A percentile compares a stretch with the other conserved stretches of the same genome.
phyloP scores from a whole-genome alignment of 2,797 vertebrate species.

The Spondyliosoma cantharus region DNA sequence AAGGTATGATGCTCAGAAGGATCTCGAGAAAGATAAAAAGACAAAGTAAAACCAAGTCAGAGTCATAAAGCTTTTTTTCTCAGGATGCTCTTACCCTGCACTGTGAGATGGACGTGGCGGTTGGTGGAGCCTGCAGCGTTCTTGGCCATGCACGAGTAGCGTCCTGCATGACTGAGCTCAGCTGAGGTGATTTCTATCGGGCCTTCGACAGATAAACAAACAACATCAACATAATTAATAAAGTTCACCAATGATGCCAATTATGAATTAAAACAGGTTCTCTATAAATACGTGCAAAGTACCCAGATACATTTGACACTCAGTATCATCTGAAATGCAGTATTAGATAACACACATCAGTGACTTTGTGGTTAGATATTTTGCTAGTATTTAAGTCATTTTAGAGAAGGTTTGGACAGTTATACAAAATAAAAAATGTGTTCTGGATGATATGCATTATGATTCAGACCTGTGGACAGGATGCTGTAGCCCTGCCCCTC shows the following conservation, averaged over 20 bases:
- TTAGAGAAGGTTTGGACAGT: neutral
- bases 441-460: neutral
- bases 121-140: slow-evolving; percentile 92
- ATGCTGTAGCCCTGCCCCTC: slow-evolving; percentile 88
- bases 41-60: no score
- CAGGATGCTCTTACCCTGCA: slow-evolving; percentile 87
- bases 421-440: neutral
- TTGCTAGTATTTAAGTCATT: neutral
- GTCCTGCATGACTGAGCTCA: slow-evolving; percentile 89
- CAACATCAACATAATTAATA: neutral
- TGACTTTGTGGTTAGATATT: no score
- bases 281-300: neutral
- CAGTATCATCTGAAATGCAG: neutral
- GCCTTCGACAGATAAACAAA: slow-evolving; percentile 77
- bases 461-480: slow-evolving; percentile 88
- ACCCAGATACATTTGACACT: neutral
- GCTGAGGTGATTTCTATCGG: slow-evolving; percentile 89
- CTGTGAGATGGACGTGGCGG: slow-evolving; percentile 88
- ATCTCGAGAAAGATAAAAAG: neutral
- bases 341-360: neutral
- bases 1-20: neutral
- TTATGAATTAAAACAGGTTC: neutral
- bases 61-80: no score
- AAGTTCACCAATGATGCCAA: neutral
- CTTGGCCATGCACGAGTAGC: slow-evolving; percentile 88